Evolutionary conservation across 2,888 invertebrate species (phyloP), one percentile per base, ranked within the genome.

Genomic region (Drosophila fungiperda): DNA sequence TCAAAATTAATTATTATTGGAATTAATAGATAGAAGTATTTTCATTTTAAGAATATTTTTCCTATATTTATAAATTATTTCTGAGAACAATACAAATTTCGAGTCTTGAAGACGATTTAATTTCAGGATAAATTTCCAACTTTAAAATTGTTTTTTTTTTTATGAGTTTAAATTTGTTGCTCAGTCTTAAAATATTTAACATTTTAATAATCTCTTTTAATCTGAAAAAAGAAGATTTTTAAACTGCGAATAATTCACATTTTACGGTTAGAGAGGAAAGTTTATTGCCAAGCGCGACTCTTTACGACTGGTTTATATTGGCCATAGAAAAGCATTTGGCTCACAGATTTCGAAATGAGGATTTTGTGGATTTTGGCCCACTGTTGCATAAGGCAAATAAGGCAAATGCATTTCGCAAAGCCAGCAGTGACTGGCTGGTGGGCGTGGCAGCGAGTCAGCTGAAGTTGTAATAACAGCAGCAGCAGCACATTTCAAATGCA

Each of bases 401-500:
- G 61, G 72, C 63, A 67, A 70, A 68, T 78, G 64, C 73, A 64
- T 66, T 60, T 38, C 36, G 60, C 42, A 68, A 68, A 35, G 9
- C 35, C 35, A n/a, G 35, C 53, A 54, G n/a, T 38, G 54, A 55
- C 54, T 55, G 73, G 23, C 57, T 73, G 38, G 73, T 67, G 70
- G 77, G 76, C 77, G 71, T 77, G 81, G 60, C 77, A 79, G 66
- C 54, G 77, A 70, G 76, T 73, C 85, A 83, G 79, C 79, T 82
- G 75, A 76, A 78, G 76, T 69, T 78, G 87, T 76, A 78, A 70
- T 82, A 64, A 50, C 67, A 68, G 64, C 66, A 60, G 64, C 66
- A 60, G 63, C 71, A 73, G 55, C 67, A 71, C 89, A 87, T 89
- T 87, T 79, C 77, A 78, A 85, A 87, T 87, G 87, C 89, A 87